Evolutionary conservation across 2,797 vertebrate genomes (phyloP), one percentile per base, ranked within the genome.

Genomic region (Graptemys geographica): DNA sequence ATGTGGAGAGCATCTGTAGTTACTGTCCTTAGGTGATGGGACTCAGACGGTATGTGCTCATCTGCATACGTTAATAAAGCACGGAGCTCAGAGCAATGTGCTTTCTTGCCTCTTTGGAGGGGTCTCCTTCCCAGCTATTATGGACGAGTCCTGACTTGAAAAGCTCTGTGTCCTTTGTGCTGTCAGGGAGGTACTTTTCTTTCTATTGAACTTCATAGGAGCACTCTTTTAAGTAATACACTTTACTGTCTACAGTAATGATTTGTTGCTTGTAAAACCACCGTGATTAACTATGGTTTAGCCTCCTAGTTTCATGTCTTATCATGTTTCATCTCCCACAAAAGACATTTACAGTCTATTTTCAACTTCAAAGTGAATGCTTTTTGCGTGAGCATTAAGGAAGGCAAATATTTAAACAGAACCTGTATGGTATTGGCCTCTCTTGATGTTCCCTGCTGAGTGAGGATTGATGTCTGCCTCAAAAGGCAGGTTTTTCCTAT

Each of bases 311-410:
- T 98, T 98, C 97, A 96, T 96, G 97, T 97, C 96, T 97, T 97
- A 97, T 89, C 97, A 95, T 92, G 97, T 98, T 98, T 97, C 96
- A 96, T 97, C 95, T 97, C 94, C 55, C 96, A 90, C 90, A 93
- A 96, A 97, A 93, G 95, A 95, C 56, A 53, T 96, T 96, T 93
- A 96, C 84, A 88, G 96, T 93, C 96, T 93, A 82, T 95, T 95
- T 89, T 87, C 80, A 19, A 96, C 96, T 97, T 98, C 98, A 98
- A 98, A 98, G 98, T 94, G 37, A 91, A 94, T 65, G 96, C 95
- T 86, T 89, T 96, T 94, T 87, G 89, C 74, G 83, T 93, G 96
- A 91, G 59, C 92, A 91, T 95, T 87, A 89, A 92, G 95, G 93
- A 92, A 94, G 95, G 57, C 97, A 98, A 97, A 97, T 97, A 97